Base-by-base conservation (phyloP, 2,113 vertebrate species). In the Bostrychus sinensis region DNA sequence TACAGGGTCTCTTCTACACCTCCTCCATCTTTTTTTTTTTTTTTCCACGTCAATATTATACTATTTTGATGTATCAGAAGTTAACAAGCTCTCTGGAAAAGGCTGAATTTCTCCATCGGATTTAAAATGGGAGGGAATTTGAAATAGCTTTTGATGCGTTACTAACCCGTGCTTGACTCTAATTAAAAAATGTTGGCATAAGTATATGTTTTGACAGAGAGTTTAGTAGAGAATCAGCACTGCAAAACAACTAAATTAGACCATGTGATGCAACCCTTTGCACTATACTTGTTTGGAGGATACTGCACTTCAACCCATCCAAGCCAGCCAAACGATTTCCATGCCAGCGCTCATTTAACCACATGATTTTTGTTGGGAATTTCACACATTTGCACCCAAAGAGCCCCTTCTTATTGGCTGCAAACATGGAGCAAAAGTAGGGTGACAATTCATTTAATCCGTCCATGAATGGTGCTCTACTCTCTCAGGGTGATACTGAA, bases 391-490 rank as follows among this genome's bases (percentile, higher is more conserved):
- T 30, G 43, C 54, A 23, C 56, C 69, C 26, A 6, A 23, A 57
- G 55, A 69, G 51, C 65, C 56, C 42, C n/a, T 34, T 68, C 46
- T 73, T 65, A 71, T 75, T 58, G 16, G 42, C 54, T 61, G 54
- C 7, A 7, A 65, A 67, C 62, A 36, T 1, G 1, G 13, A 67
- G 63, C 69, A 41, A 63, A 78, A 73, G 58, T 64, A 48, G 73
- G 71, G 57, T 63, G 72, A 79, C 63, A 74, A 80, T 85, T 84
- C 54, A 66, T 88, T 83, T 81, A 78, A 86, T 82, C 80, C 80
- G 62, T 77, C 51, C 58, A 63, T 78, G 75, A 81, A 81, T 67
- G 62, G 72, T 62, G 62, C 53, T 59, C 28, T 48, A 74, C 70
- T 72, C 77, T 87, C 82, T 70, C 23, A 39, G 80, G 79, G 46